Conservation (phyloP, 2,888 invertebrate genomes). For the Congeria kusceri region DNA sequence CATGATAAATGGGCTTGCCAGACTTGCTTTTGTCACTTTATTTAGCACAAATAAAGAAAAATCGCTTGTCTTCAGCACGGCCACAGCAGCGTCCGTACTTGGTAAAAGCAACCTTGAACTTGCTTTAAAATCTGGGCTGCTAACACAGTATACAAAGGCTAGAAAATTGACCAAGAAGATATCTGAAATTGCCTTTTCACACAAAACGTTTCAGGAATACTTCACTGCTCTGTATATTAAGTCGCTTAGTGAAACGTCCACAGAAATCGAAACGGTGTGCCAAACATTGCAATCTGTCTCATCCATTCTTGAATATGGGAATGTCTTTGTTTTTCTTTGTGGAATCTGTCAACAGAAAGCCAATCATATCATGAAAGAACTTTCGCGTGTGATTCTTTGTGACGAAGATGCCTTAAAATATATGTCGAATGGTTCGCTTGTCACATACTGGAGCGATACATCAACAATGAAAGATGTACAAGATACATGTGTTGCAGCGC, state of each 20-base stretch:
- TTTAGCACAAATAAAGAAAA: neutral
- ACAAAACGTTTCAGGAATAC: conserved; percentile 13
- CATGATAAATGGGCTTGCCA: neutral
- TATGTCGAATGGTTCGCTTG: too few species aligned
- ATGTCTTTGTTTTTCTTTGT: conserved; percentile 7
- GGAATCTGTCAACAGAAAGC: neutral
- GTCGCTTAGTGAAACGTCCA: neutral
- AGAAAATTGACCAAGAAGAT: neutral
- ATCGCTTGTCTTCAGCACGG: neutral
- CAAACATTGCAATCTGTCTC: neutral
- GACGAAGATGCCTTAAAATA: too few species aligned
- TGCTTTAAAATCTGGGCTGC: neutral
- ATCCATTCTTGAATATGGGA: neutral
- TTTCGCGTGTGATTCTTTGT: neutral
- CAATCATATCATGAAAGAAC: neutral
- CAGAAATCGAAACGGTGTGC: neutral
- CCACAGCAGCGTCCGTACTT: neutral
- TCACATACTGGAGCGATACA: too few species aligned
- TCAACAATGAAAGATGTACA: too few species aligned
- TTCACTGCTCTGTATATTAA: conserved; percentile 14
- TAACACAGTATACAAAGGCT: conserved; percentile 3
- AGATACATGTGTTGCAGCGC: too few species aligned
- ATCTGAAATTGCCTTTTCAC: conserved; percentile 3
- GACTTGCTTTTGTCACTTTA: neutral
- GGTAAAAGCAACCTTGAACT: neutral